Evolutionary conservation across 2,113 vertebrate species (phyloP), one percentile per base, ranked within the genome.

Genomic region (Lota lota): DNA sequence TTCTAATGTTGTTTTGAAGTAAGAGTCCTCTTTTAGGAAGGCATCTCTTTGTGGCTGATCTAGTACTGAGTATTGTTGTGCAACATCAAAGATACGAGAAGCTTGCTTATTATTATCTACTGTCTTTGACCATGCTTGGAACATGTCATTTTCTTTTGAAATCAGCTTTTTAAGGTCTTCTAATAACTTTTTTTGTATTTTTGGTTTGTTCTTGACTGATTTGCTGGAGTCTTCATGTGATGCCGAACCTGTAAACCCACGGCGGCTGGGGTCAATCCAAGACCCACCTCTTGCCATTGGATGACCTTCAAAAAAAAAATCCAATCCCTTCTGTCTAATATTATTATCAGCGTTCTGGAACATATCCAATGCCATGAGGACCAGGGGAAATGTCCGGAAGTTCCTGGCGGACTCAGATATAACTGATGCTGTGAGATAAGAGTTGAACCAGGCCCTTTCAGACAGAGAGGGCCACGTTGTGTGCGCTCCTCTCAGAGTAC

Each of bases 391-490:
- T 0, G 81, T 86, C 1, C 81, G 20, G 61, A 82, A 76, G 17
- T 86, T 86, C 68, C 84, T 72, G 0, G 10, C 61, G 57, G 84
- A 86, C 69, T 86, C 84, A 15, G 20, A 11, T 22, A 85, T 76
- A 28, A 72, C 5, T 50, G 81, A 79, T 61, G 84, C 84, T 12
- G 72, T 51, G 22, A 85, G 79, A 36, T 79, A 83, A 17, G 72
- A 63, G 28, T 40, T 73, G 28, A 0, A 61, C 62, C 59, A 72
- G 22, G 70, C 28, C 36, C 70, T 69, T 2, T 5, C 19, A 1
- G 8, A 3, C 0, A 14, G 6, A 0, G 18, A 1, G 0, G 0
- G 57, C 0, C 0, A 0, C 8, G 5, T 12, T 61, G 2, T 2
- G 8, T 2, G 64, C 0, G 47, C 1, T 3, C 69, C 75, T 40